Evolutionary conservation across 2,113 vertebrate species (phyloP).

Genomic region (Gorsachius goisagi): DNA sequence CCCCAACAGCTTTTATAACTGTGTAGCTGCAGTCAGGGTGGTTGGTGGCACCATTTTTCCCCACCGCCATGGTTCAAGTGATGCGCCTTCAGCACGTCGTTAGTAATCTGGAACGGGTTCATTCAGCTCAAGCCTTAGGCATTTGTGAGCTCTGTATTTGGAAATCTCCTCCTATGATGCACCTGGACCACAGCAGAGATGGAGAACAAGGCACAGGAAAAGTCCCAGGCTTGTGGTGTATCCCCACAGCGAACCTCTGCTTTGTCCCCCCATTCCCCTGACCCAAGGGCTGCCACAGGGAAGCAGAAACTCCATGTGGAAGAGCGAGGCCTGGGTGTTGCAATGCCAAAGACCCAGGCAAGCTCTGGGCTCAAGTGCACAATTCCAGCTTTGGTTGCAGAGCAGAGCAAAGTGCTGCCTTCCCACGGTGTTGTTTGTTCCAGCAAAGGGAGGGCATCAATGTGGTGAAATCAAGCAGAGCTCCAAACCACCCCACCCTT

Average conservation of each 20-base stretch:
- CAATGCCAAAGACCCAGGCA: not conserved
- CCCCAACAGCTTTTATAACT: not conserved
- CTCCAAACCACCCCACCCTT: not conserved
- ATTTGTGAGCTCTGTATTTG: not conserved
- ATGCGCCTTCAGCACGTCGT: not conserved
- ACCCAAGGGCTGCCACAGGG: not conserved
- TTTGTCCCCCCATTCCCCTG: not conserved
- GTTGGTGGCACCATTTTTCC: not conserved
- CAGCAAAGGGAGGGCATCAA: not conserved
- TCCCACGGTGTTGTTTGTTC: not conserved
- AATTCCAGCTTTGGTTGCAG: not conserved
- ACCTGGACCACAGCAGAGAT: not conserved
- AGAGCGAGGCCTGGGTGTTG: not conserved
- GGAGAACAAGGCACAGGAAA: not conserved
- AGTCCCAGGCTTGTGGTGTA: not conserved
- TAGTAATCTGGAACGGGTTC: not conserved
- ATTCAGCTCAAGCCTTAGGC: not conserved
- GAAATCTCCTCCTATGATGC: not conserved
- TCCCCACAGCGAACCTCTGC: not conserved
- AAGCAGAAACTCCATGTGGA: not conserved
- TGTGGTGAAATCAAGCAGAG: not conserved
- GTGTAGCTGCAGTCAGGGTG: not conserved
- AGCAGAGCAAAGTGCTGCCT: not conserved
- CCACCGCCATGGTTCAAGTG: accelerated
- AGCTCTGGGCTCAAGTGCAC: not conserved